These are phyloP conservation scores for Salvator merianae DNA, from an alignment of 2,113 vertebrate genomes.

Conservation along the genomic window DNA sequence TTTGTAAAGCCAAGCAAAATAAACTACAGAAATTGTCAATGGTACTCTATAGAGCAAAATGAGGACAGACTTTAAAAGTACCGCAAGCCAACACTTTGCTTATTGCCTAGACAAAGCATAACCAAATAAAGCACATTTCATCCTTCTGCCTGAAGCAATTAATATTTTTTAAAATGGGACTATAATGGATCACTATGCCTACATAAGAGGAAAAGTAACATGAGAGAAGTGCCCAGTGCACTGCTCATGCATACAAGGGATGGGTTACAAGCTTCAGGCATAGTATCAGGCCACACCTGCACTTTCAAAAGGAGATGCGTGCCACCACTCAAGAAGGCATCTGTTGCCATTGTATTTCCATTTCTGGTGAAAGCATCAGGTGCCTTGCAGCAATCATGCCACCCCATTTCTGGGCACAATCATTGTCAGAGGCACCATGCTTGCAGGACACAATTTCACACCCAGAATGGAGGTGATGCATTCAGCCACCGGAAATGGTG, in stretches of 20 bases:
- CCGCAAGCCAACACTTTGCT: neutral
- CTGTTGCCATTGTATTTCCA: too few relatives aligned
- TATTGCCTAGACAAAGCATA: constrained; percentile 31
- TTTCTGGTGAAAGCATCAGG: too few relatives aligned
- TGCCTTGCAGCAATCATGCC: too few relatives aligned
- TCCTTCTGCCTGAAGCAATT: constrained; percentile 52
- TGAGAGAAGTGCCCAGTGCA: neutral
- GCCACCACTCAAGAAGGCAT: too few relatives aligned
- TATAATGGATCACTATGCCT: neutral
- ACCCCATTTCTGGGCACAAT: too few relatives aligned
- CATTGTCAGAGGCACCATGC: too few relatives aligned
- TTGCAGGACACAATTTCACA: too few relatives aligned
- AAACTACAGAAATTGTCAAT: neutral
- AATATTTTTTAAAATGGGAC: constrained; percentile 32
- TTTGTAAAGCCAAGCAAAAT: constrained; percentile 1
- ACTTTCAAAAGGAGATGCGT: too few relatives aligned
- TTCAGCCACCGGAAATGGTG: too few relatives aligned
- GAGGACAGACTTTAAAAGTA: constrained; percentile 20
- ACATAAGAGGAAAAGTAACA: neutral
- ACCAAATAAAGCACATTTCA: constrained; percentile 34
- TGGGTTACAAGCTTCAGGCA: too few relatives aligned
- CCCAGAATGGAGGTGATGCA: too few relatives aligned
- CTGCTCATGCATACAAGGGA: neutral
- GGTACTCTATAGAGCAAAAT: neutral
- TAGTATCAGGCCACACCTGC: too few relatives aligned